A percentile compares a stretch with the other conserved stretches of the same genome.
Conservation (phyloP, 2,888 invertebrate genomes). For the Hartigia nigra region DNA sequence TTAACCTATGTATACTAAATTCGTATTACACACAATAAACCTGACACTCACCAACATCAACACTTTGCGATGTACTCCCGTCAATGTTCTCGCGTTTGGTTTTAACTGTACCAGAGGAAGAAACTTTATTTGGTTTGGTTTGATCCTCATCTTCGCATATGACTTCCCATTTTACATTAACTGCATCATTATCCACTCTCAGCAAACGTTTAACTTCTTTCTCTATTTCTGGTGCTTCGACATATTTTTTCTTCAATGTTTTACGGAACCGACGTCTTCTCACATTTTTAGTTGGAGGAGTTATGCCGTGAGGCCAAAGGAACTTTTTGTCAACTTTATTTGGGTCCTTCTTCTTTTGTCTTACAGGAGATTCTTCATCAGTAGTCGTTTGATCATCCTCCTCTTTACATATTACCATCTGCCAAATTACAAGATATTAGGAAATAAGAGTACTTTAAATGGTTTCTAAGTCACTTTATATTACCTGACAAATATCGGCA, state of each 20-base stretch:
- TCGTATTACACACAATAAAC: neutral
- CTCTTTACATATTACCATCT: conserved; percentile 86
- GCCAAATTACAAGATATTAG: conserved; percentile 24
- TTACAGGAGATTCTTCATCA: conserved; percentile 83
- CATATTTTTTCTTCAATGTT: conserved; percentile 95
- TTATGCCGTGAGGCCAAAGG: conserved; percentile 94
- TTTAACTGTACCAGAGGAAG: conserved; percentile 61
- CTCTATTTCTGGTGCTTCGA: conserved; percentile 97
- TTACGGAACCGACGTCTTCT: conserved; percentile 92
- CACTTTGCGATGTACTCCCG: conserved; percentile 63
- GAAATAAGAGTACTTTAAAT: neutral
- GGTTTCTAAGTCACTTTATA: neutral
- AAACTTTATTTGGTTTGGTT: conserved; percentile 61
- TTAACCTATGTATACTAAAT: conserved; percentile 6
- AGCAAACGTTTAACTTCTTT: conserved; percentile 95
- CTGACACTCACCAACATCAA: conserved; percentile 64
- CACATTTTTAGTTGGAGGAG: conserved; percentile 96
- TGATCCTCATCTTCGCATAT: conserved; percentile 88
- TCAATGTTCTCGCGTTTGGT: conserved; percentile 57
- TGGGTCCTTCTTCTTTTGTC: conserved; percentile 87
- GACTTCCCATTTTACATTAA: conserved; percentile 88
- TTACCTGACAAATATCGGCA: conserved; percentile 92
- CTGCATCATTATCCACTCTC: conserved; percentile 92
- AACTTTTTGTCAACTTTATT: conserved; percentile 91
- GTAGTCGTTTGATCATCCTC: conserved; percentile 82